Base-by-base conservation (phyloP, 2,113 vertebrate species). In the Psettodes erumei region DNA sequence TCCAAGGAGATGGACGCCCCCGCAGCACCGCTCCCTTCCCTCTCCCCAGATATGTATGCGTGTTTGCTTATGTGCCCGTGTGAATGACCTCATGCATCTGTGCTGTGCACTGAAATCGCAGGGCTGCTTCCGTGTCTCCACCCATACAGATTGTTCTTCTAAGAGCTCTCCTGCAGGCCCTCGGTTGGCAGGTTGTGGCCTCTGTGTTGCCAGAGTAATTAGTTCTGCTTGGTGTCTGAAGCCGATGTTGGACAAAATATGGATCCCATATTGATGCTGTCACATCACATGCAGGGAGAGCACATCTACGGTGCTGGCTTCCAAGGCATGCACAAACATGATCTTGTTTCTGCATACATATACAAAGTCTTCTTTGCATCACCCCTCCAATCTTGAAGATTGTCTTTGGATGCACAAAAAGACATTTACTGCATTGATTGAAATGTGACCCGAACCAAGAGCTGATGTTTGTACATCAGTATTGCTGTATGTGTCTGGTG, bases 251-350 rank as follows among this genome's bases (percentile, higher is more conserved):
- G 67, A 87, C 55, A 45, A 75, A 80, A 77, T 87, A 89, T 87
- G 69, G 88, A 90, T 90, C 71, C 62, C 50, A 65, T 82, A 90
- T 86, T 65, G 79, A 88, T 82, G 68, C 59, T 80, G 86, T 84
- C 84, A 87, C 82, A 62, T 78, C 58, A 68, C 54, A 71, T 75
- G 56, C 54, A 70, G 53, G 23, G 53, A 33, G 65, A 68, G 40
- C 13, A 56, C 50, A 50, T 66, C 32, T 33, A 27, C 6, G 1
- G 25, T 27, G 53, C 38, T 75, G 18, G 21, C 25, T 33, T 7
- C 8, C n/a, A 28, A 71, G 65, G 38, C 67, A 32, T 11, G n/a
- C 59, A 50, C 21, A n/a, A 60, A 67, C 53, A 43, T 33, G 35
- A 62, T 54, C 51, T 53, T 30, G 38, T 37, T 58, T 23, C 15